Percentiles rank a stretch among this genome's conserved stretches.
Conservation (phyloP, 1,140 invertebrate genomes). For the Drosophila lini region DNA sequence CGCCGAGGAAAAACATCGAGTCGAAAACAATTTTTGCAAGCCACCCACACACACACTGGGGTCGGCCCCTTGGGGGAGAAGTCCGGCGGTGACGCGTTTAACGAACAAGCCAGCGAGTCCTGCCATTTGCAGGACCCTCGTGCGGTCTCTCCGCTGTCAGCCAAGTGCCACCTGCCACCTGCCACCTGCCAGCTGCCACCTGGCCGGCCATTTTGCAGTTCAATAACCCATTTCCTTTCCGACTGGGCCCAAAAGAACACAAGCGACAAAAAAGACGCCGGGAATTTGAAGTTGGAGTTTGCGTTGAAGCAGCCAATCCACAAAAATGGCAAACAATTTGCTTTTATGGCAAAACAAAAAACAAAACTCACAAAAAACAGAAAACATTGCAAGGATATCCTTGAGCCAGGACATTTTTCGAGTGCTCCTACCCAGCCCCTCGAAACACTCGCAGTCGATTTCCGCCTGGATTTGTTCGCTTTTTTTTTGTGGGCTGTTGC, state of each 20-base stretch:
- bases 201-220: constrained; percentile 60
- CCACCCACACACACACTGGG: constrained; percentile 2
- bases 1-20: constrained; percentile 8
- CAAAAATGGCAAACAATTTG: constrained; percentile 73
- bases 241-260: constrained; percentile 7
- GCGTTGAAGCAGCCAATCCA: constrained; percentile 51
- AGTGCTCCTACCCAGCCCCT: neutral
- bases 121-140: constrained; percentile 46
- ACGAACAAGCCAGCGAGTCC: constrained; percentile 33
- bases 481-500: neutral
- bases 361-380: constrained; percentile 27
- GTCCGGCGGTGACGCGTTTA: constrained; percentile 45
- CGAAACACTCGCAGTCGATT: constrained; percentile 34
- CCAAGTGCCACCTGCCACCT: constrained; percentile 26
- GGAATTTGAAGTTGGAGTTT: constrained; percentile 31
- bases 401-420: constrained; percentile 34
- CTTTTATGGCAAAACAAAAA: constrained; percentile 67
- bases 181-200: constrained; percentile 10
- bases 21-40: constrained; percentile 50
- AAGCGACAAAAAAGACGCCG: constrained; percentile 14
- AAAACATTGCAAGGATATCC: constrained; percentile 55
- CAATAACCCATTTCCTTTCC: constrained; percentile 58
- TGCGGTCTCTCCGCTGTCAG: constrained; percentile 37
- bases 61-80: constrained; percentile 19
- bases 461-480: constrained; percentile 2